Evolutionary conservation across 2,888 invertebrate genomes (phyloP).

Genomic region (Stegophylla sp.): DNA sequence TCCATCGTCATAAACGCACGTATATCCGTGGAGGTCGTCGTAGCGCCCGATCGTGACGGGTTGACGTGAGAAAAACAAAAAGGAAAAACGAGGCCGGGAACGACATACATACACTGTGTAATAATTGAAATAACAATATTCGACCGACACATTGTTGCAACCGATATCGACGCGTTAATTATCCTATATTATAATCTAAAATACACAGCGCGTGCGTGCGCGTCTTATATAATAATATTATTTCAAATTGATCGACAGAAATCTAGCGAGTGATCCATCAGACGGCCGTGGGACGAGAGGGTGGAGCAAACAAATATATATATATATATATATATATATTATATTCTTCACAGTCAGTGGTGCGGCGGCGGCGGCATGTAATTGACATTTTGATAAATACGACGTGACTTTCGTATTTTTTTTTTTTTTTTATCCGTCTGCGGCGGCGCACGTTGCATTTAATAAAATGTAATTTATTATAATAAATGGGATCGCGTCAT

Average conservation of each 20-base stretch:
- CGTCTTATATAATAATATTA: not conserved
- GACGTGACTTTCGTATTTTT: slow-evolving; percentile 54
- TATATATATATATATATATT: too few species aligned
- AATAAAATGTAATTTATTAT: slow-evolving; percentile 56
- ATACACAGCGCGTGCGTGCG: too few species aligned
- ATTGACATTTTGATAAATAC: slow-evolving; percentile 59
- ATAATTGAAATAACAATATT: too few species aligned
- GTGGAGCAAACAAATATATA: slow-evolving; percentile 16
- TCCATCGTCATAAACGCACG: too few species aligned
- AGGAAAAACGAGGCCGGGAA: too few species aligned
- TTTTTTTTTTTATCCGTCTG: slow-evolving; percentile 45
- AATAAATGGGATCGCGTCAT: slow-evolving; percentile 57
- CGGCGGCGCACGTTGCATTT: slow-evolving; percentile 25
- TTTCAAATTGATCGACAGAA: slow-evolving; percentile 15
- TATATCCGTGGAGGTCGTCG: too few species aligned
- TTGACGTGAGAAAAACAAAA: too few species aligned
- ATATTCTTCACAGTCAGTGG: slow-evolving; percentile 22
- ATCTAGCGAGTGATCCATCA: slow-evolving; percentile 40
- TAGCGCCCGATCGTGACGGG: too few species aligned
- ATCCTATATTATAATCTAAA: too few species aligned
- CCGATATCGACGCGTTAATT: too few species aligned
- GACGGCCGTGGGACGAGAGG: slow-evolving; percentile 6
- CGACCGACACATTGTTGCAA: too few species aligned
- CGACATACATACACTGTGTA: too few species aligned
- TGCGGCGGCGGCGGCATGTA: slow-evolving; percentile 15